Conservation (phyloP, 2,888 invertebrate species). For the Himalopsyche tibetana region DNA sequence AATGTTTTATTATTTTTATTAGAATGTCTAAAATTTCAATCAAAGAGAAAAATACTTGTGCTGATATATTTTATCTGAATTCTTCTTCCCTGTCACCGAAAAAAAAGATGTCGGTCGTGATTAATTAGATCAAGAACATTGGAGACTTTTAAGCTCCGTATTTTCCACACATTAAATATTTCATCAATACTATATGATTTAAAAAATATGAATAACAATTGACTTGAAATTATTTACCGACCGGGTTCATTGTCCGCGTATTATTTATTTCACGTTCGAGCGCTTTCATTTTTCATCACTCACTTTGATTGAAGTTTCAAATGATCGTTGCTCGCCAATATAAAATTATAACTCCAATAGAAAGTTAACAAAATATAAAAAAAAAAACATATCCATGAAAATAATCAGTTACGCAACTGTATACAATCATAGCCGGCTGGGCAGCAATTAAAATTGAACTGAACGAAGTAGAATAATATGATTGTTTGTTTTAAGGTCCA, state of each 20-base stretch:
- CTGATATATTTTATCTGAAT: too few relatives aligned
- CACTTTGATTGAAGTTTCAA: constrained; percentile 24
- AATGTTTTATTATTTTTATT: too few relatives aligned
- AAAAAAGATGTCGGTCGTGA: too few relatives aligned
- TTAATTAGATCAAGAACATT: too few relatives aligned
- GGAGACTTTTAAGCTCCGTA: too few relatives aligned
- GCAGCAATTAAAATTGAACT: neutral
- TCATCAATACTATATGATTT: too few relatives aligned
- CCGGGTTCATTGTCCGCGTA: constrained; percentile 1
- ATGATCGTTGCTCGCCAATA: neutral
- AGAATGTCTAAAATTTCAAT: too few relatives aligned
- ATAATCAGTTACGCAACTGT: neutral
- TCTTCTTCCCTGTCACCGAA: too few relatives aligned
- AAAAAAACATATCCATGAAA: neutral
- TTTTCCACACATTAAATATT: too few relatives aligned
- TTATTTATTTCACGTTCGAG: neutral
- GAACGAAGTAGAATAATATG: neutral
- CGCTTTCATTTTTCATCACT: constrained; percentile 28
- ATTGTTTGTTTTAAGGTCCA: constrained; percentile 24
- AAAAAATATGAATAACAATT: neutral
- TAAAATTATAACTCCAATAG: neutral
- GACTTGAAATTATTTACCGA: neutral
- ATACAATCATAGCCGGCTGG: neutral
- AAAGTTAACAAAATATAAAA: neutral
- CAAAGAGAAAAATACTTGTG: too few relatives aligned